Evolutionary conservation across 2,113 vertebrate genomes (phyloP).

Genomic region (Turnix velox): DNA sequence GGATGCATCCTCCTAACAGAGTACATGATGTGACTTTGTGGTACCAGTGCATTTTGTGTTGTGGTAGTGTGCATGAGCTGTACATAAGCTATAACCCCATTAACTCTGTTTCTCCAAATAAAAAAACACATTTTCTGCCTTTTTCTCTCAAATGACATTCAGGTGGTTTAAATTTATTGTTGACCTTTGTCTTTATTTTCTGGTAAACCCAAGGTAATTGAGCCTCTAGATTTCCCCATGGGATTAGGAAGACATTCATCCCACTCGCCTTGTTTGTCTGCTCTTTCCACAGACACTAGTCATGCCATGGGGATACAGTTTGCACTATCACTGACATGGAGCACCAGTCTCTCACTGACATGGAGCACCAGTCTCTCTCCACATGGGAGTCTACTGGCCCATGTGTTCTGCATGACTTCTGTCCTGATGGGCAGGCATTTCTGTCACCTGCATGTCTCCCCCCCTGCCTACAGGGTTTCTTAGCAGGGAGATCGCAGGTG

Average conservation of each 20-base stretch:
- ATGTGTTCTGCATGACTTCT: neutral
- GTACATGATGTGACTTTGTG: neutral
- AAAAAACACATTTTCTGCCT: neutral
- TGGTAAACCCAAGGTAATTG: neutral
- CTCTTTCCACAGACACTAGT: rapidly evolving
- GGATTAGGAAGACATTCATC: neutral
- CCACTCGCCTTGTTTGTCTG: rapidly evolving
- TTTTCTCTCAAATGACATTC: neutral
- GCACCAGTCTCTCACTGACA: neutral
- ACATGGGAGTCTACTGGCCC: rapidly evolving
- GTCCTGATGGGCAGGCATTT: neutral
- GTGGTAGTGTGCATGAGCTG: neutral
- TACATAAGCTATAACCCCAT: neutral
- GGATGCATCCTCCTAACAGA: neutral
- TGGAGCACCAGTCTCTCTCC: neutral
- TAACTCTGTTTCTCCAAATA: neutral
- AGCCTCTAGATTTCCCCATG: neutral
- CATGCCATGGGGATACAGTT: rapidly evolving
- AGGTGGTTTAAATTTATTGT: neutral
- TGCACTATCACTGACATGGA: rapidly evolving
- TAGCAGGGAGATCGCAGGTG: neutral
- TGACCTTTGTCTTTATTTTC: neutral
- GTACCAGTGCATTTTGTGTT: neutral
- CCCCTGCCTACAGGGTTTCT: neutral
- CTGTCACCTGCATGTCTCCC: neutral